Percentiles rank a stretch among this genome's conserved stretches.
phyloP scores from a whole-genome alignment of 1,140 invertebrate genomes.

The Hydropsyche tenuis region DNA sequence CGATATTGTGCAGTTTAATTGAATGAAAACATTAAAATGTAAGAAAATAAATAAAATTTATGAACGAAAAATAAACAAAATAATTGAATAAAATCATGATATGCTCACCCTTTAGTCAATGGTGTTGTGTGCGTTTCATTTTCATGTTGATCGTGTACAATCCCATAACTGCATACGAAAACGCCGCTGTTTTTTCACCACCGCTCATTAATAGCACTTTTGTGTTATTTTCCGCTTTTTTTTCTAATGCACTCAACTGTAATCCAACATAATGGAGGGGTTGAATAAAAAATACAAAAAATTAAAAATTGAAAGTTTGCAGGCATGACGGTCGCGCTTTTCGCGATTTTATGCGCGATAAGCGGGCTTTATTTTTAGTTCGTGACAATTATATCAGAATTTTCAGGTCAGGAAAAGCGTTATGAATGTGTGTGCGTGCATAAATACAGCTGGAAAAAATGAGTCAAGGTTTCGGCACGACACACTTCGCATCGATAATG shows the following conservation, averaged over 20 bases:
- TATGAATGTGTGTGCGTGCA: too few relatives aligned
- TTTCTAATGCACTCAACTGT: conserved; percentile 4
- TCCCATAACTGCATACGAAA: background rate
- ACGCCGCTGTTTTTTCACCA: background rate
- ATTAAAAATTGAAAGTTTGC: too few relatives aligned
- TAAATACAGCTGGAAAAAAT: background rate
- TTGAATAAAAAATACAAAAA: background rate
- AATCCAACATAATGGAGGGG: background rate
- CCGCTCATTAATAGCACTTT: conserved; percentile 15
- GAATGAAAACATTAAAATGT: too few relatives aligned
- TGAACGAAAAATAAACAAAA: too few relatives aligned
- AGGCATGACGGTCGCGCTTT: background rate
- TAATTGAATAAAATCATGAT: background rate
- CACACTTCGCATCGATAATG: conserved; percentile 10
- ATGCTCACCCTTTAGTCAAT: conserved; percentile 22
- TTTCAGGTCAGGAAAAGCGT: background rate
- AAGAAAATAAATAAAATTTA: too few relatives aligned
- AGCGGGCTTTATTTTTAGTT: conserved; percentile 17
- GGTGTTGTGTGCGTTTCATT: background rate
- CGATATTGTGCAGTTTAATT: too few relatives aligned
- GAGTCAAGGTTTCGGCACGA: conserved; percentile 5
- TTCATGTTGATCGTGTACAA: conserved; percentile 12
- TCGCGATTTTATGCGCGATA: conserved; percentile 3
- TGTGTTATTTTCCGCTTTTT: too few relatives aligned
- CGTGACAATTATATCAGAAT: conserved; percentile 12